Conservation (phyloP, 2,113 vertebrate genomes). For the Pomatostomus ruficeps region DNA sequence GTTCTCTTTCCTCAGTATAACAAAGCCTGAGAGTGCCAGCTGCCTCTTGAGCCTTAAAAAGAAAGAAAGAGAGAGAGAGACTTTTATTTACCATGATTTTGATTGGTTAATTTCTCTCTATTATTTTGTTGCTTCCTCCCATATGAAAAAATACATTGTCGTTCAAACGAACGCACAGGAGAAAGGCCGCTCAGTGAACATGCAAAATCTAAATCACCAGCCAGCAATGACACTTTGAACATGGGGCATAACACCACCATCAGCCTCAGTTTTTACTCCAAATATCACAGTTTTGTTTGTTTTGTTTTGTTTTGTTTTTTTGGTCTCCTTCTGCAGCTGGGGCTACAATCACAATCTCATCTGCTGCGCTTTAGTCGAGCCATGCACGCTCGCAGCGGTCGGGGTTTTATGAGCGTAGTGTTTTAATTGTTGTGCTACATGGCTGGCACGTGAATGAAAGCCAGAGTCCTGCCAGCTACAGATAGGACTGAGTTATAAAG, state of each 20-base stretch:
- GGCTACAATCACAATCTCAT: not conserved
- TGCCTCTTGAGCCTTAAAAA: slow-evolving; percentile 61
- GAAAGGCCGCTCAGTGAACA: not conserved
- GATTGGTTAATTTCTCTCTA: slow-evolving; percentile 56
- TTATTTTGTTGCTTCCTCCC: slow-evolving; percentile 60
- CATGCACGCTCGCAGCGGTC: fast-evolving
- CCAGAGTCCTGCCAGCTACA: not conserved
- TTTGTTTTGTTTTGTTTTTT: too few relatives aligned
- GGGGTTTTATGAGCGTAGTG: not conserved
- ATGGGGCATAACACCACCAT: not conserved
- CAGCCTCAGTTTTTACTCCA: not conserved
- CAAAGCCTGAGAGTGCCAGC: slow-evolving; percentile 66
- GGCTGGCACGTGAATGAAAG: slow-evolving; percentile 18
- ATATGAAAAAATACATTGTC: slow-evolving; percentile 45
- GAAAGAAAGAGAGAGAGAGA: slow-evolving; percentile 53
- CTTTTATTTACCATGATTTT: slow-evolving; percentile 61
- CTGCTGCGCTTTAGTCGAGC: not conserved
- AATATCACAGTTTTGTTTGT: not conserved
- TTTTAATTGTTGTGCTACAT: not conserved
- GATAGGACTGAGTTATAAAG: not conserved
- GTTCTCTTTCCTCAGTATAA: slow-evolving; percentile 60
- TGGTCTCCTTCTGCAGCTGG: not conserved
- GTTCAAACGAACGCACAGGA: not conserved
- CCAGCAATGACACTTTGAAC: slow-evolving; percentile 5
- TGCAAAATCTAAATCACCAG: slow-evolving; percentile 16